These are phyloP conservation scores for Zeuzera pyrina DNA, from an alignment of 2,888 invertebrate species.

Conservation along the genomic window DNA sequence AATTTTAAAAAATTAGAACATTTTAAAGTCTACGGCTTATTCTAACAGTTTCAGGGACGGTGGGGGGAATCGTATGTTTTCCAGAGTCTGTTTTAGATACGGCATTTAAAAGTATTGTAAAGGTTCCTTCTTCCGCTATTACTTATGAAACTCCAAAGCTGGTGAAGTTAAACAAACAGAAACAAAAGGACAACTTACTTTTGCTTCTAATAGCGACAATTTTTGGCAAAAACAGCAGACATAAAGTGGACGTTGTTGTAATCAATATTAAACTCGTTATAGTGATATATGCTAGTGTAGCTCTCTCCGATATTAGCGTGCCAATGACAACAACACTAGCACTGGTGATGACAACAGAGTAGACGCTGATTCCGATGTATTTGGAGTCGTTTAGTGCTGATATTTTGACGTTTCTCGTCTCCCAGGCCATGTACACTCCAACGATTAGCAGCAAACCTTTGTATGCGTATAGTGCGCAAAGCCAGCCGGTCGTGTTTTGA, in stretches of 20 bases:
- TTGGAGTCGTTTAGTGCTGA: conserved; percentile 94
- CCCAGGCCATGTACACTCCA: conserved; percentile 97
- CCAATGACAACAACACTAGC: conserved; percentile 90
- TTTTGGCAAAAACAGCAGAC: conserved; percentile 90
- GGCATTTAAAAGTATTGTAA: no score
- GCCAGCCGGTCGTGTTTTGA: conserved; percentile 90
- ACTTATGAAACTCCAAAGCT: no score
- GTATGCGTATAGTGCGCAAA: conserved; percentile 91
- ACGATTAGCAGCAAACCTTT: conserved; percentile 90
- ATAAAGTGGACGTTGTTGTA: conserved; percentile 89
- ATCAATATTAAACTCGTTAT: conserved; percentile 87
- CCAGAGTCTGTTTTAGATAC: no score
- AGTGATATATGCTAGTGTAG: conserved; percentile 85
- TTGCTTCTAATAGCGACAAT: conserved; percentile 80
- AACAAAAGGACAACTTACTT: no score
- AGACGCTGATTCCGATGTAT: conserved; percentile 94
- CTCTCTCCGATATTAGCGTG: conserved; percentile 88
- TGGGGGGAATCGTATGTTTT: no score
- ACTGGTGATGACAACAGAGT: conserved; percentile 91
- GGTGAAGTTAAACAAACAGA: no score
- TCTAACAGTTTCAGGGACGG: no score
- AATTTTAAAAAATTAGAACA: no score
- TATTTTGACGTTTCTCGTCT: conserved; percentile 92
- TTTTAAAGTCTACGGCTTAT: no score
- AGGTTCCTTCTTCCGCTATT: no score